Evolutionary conservation across 2,797 vertebrate genomes (phyloP).

Genomic region (Phylloscopus collybita): DNA sequence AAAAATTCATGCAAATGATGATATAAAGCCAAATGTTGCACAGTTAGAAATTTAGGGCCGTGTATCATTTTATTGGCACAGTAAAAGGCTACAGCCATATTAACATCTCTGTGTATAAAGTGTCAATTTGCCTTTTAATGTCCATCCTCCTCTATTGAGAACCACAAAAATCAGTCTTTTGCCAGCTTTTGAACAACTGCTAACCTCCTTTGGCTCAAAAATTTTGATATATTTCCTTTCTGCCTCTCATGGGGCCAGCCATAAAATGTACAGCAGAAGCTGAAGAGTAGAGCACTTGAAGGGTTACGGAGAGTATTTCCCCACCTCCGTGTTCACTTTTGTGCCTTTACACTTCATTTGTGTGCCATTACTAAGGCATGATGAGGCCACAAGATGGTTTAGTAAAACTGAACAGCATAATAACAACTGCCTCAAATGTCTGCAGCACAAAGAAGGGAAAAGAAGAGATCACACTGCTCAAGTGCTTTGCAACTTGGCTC

Average conservation of each 20-base stretch:
- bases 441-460: not conserved
- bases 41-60: not conserved
- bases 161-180: not conserved
- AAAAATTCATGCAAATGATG: not conserved
- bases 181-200: not conserved
- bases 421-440: not conserved
- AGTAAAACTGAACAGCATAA: not conserved
- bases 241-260: not conserved
- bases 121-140: not conserved
- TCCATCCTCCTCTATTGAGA: not conserved
- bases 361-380: not conserved
- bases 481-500: not conserved
- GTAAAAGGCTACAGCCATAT: slow-evolving; percentile 6
- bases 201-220: not conserved
- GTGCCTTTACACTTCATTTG: not conserved
- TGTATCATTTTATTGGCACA: slow-evolving; percentile 1
- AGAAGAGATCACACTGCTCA: not conserved
- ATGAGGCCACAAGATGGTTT: not conserved
- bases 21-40: slow-evolving; percentile 21
- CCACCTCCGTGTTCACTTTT: not conserved
- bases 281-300: not conserved
- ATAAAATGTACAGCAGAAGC: not conserved
- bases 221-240: not conserved
- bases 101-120: not conserved
- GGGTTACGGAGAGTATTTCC: not conserved